Conservation (phyloP, 2,888 invertebrate species). For the Pachliopta kotzebuea region DNA sequence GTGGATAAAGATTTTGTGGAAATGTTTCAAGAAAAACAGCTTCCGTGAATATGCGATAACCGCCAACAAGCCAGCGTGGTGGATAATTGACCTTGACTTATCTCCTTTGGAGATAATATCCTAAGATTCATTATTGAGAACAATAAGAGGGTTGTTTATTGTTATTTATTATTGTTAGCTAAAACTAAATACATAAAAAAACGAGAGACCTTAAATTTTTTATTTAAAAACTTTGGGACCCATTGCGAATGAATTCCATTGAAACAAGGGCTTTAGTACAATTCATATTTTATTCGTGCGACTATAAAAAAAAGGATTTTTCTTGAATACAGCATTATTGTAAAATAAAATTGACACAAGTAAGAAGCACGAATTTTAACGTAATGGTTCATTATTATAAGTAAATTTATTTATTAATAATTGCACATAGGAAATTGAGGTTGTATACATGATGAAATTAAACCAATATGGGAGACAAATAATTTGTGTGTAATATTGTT, state of each 20-base stretch:
- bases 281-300: constrained; percentile 33
- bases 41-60: too few species aligned
- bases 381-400: constrained; percentile 49
- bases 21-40: too few species aligned
- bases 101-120: too few species aligned
- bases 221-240: too few species aligned
- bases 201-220: too few species aligned
- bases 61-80: too few species aligned
- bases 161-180: too few species aligned
- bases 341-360: constrained; percentile 46
- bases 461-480: constrained; percentile 71
- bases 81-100: too few species aligned
- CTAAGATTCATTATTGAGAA: too few species aligned
- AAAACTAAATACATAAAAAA: too few species aligned
- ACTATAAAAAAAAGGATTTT: constrained; percentile 31
- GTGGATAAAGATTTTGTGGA: too few species aligned
- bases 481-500: constrained; percentile 77
- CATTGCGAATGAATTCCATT: neutral
- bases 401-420: constrained; percentile 57
- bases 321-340: constrained; percentile 37
- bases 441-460: constrained; percentile 72
- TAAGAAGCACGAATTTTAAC: constrained; percentile 66
- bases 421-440: constrained; percentile 78
- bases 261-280: neutral
- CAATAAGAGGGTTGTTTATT: too few species aligned